phyloP scores from a whole-genome alignment of 1,140 invertebrate species.

The Panulirus ornatus region DNA sequence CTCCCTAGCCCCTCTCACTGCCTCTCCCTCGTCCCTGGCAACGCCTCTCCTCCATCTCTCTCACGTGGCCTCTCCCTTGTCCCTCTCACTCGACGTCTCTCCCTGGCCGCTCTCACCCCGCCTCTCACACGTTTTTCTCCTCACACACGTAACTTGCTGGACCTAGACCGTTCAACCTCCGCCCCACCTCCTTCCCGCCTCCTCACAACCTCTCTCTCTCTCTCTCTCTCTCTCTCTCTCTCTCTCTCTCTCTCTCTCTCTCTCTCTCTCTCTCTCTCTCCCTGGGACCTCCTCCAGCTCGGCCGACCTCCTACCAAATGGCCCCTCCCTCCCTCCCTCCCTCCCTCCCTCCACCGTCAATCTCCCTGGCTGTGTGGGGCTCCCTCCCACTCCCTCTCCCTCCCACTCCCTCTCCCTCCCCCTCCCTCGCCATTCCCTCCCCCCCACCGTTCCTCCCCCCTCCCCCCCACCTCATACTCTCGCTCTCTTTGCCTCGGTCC shows the following conservation, averaged over 20 bases:
- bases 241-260: conserved; percentile 31
- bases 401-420: neutral
- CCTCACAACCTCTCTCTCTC: neutral
- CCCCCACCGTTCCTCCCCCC: neutral
- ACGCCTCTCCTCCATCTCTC: neutral
- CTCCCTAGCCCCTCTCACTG: neutral
- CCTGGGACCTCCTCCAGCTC: too few relatives aligned
- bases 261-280: conserved; percentile 18
- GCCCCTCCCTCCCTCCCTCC: neutral
- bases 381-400: neutral
- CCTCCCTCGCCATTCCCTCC: neutral
- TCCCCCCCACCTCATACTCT: neutral
- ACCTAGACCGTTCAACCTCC: neutral
- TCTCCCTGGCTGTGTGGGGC: too few relatives aligned
- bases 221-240: conserved; percentile 21
- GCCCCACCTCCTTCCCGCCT: neutral
- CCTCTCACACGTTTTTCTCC: neutral
- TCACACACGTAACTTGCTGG: neutral
- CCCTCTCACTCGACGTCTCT: neutral
- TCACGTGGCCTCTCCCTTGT: neutral
- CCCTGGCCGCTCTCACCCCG: neutral
- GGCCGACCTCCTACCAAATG: neutral
- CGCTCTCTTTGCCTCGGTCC: neutral
- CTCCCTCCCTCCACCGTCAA: neutral
- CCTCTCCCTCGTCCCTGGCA: neutral